phyloP scores from a whole-genome alignment of 2,113 vertebrate genomes.

The Acinonyx jubatus region DNA sequence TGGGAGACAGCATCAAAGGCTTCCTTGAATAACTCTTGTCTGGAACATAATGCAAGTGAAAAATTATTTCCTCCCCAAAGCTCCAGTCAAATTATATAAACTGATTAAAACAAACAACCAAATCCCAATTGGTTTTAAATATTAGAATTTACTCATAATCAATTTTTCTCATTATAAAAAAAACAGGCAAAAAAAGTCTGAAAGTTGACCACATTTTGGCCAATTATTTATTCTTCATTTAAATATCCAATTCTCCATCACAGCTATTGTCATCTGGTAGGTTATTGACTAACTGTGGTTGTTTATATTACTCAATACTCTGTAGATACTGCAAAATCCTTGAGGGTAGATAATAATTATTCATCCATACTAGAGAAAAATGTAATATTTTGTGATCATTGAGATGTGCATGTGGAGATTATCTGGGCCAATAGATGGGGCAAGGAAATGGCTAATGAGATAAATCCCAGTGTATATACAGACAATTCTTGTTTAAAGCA shows the following conservation, averaged over 20 bases:
- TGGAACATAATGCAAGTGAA: slow-evolving; percentile 35
- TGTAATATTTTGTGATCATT: neutral
- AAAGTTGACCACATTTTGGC: neutral
- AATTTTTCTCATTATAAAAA: slow-evolving; percentile 26
- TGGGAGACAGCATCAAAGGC: neutral
- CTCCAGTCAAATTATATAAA: neutral
- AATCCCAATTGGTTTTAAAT: neutral
- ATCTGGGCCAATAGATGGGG: rapidly evolving
- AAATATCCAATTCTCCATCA: neutral
- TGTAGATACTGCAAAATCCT: neutral
- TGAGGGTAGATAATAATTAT: neutral
- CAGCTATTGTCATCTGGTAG: neutral
- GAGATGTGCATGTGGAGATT: neutral
- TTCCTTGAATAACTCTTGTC: neutral
- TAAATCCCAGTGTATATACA: rapidly evolving
- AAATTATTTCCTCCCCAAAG: neutral
- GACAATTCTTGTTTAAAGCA: neutral
- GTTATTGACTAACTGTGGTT: neutral
- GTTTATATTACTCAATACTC: neutral
- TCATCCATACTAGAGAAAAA: neutral
- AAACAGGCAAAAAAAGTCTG: neutral
- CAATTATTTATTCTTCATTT: neutral
- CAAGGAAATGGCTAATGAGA: neutral
- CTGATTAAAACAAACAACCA: neutral
- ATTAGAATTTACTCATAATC: neutral